Conservation (phyloP, 2,797 vertebrate genomes). For the Cynopterus sphinx region DNA sequence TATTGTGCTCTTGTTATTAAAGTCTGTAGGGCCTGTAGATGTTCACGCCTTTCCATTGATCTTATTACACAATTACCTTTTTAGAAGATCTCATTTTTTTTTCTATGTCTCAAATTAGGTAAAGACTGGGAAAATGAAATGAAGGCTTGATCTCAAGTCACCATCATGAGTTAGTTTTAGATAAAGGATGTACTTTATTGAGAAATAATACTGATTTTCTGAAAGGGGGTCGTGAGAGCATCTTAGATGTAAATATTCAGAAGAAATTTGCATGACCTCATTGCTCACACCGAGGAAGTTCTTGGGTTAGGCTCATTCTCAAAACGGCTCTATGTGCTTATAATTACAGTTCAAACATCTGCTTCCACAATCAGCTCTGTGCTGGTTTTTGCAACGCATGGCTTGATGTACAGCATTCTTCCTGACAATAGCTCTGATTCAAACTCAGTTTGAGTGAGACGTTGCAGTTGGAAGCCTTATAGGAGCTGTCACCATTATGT, state of each 20-base stretch:
- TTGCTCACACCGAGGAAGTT: constrained; percentile 20
- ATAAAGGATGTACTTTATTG: neutral
- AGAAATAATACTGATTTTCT: constrained; percentile 10
- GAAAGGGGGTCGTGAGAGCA: neutral
- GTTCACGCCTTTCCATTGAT: neutral
- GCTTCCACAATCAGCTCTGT: constrained; percentile 54
- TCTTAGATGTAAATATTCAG: neutral
- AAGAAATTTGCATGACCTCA: neutral
- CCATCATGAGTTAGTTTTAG: constrained; percentile 25
- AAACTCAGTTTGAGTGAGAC: constrained; percentile 33
- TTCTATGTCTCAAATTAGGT: neutral
- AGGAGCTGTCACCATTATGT: constrained; percentile 59
- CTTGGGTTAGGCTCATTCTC: constrained; percentile 41
- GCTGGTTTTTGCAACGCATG: constrained; percentile 35
- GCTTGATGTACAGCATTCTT: constrained; percentile 62
- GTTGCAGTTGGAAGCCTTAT: constrained; percentile 54
- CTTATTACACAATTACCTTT: neutral
- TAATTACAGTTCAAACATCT: constrained; percentile 75
- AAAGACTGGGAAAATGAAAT: neutral
- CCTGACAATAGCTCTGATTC: constrained; percentile 57
- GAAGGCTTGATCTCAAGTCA: neutral
- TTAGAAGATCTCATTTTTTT: neutral
- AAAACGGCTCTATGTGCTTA: constrained; percentile 61
- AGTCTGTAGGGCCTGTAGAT: neutral
- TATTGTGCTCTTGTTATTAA: neutral